Base-by-base conservation (phyloP, 2,113 vertebrate species). In the Martes martes region DNA sequence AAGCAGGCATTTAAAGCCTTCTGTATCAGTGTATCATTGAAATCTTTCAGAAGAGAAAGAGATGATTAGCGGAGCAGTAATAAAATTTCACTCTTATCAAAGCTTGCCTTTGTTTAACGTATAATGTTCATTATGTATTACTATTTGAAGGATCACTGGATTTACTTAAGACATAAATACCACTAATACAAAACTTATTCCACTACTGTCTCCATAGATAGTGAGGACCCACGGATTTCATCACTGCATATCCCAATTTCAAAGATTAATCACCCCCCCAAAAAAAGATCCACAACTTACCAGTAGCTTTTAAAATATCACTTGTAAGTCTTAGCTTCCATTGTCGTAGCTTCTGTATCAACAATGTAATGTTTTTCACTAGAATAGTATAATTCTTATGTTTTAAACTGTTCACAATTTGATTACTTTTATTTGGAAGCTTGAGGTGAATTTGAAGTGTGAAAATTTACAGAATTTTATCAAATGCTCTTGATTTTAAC, bases 401-500 rank as follows among this genome's bases (percentile, higher is more conserved):
- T 45, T 91, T 73, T 86, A 83, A 94, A 26, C 28, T 71, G 28
- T 14, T 79, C 3, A 69, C 42, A 90, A 61, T 79, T 96, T 90
- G 36, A 69, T 90, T 71, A 85, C 55, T 89, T 95, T 73, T 50
- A 88, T 63, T 82, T 90, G 52, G 69, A 89, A 95, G 16, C 65
- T 79, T 52, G 7, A 92, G 94, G 47, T 92, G 78, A 96, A 89
- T 88, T 33, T 84, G 45, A 92, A 91, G 26, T 90, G 52, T 95
- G 47, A 85, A 93, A 94, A 84, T 65, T 87, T 95, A 65, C 8
- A 79, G 55, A 85, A 84, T 84, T 63, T 33, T 90, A 52, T 71
- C 87, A 45, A 1, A 76, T 90, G 18, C 79, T 95, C 10, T 63
- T 92, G 26, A 92, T 95, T 97, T 92, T 96, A 96, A 96, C 21